Evolutionary conservation across 2,888 invertebrate genomes (phyloP).

Genomic region (Cotesia congregata): DNA sequence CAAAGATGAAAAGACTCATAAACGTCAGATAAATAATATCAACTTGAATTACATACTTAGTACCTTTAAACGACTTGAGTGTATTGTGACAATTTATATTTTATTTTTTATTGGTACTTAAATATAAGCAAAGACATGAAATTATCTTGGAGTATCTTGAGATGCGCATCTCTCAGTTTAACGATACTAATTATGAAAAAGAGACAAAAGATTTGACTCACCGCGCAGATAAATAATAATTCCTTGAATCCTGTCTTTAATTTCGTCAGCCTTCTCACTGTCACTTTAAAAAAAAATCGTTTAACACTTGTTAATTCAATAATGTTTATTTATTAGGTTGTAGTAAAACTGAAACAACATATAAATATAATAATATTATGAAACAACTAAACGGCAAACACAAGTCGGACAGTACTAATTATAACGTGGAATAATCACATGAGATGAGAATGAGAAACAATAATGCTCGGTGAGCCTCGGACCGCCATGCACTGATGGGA

Average conservation of each 20-base stretch:
- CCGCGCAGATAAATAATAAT: not conserved
- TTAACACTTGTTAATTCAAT: not conserved
- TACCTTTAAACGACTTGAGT: too few species aligned
- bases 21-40: too few species aligned
- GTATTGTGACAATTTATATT: too few species aligned
- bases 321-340: not conserved
- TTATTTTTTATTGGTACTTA: too few species aligned
- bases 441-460: slow-evolving; percentile 39
- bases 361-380: not conserved
- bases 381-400: slow-evolving; percentile 4
- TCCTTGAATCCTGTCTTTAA: not conserved
- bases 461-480: slow-evolving; percentile 59
- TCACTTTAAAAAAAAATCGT: not conserved
- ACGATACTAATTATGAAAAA: not conserved
- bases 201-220: not conserved
- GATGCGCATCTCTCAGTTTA: not conserved
- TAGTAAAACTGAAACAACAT: not conserved
- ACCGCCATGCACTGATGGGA: slow-evolving; percentile 64
- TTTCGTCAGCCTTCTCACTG: not conserved
- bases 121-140: too few species aligned
- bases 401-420: slow-evolving; percentile 3
- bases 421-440: not conserved
- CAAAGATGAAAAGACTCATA: too few species aligned
- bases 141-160: not conserved
- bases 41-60: too few species aligned